Percentiles rank a stretch among this genome's conserved stretches.
Conservation (phyloP, 1,140 invertebrate species). For the Drosophila ercepeae region DNA sequence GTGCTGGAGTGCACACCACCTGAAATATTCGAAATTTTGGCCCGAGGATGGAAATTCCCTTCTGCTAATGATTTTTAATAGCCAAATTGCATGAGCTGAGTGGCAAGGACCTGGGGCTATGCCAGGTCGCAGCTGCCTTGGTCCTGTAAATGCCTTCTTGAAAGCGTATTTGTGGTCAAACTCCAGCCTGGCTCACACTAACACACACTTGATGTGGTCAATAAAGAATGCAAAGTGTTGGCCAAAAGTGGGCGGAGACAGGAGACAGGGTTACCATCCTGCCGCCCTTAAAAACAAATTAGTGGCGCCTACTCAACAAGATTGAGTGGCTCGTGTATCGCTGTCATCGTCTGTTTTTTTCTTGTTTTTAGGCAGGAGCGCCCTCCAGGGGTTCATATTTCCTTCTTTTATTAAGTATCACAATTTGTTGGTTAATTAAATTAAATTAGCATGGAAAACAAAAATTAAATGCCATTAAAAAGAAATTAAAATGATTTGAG, state of each 20-base stretch:
- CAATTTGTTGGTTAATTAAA: background rate
- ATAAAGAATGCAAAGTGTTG: constrained; percentile 71
- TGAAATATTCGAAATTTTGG: constrained; percentile 21
- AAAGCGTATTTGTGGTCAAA: constrained; percentile 62
- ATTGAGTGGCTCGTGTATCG: constrained; percentile 67
- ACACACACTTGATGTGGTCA: constrained; percentile 51
- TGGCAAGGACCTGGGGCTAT: constrained; percentile 19
- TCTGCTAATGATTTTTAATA: constrained; percentile 79
- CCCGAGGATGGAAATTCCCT: constrained; percentile 47
- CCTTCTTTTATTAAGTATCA: background rate
- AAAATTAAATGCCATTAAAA: background rate
- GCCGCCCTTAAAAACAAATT: constrained; percentile 71
- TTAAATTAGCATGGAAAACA: background rate
- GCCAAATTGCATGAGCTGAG: constrained; percentile 69
- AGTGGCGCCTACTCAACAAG: constrained; percentile 78
- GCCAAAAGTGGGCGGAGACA: background rate
- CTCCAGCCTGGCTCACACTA: constrained; percentile 40
- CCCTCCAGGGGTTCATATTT: background rate
- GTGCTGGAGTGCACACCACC: constrained; percentile 30
- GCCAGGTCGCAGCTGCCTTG: constrained; percentile 36
- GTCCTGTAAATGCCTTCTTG: constrained; percentile 54
- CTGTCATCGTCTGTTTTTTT: constrained; percentile 42
- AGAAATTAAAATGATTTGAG: background rate
- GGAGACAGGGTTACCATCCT: constrained; percentile 13
- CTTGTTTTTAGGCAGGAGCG: constrained; percentile 9